A percentile compares a stretch with the other conserved stretches of the same genome.
These are phyloP conservation scores for Andricus quercusramuli DNA, from an alignment of 2,888 invertebrate species.

Conservation along the genomic window DNA sequence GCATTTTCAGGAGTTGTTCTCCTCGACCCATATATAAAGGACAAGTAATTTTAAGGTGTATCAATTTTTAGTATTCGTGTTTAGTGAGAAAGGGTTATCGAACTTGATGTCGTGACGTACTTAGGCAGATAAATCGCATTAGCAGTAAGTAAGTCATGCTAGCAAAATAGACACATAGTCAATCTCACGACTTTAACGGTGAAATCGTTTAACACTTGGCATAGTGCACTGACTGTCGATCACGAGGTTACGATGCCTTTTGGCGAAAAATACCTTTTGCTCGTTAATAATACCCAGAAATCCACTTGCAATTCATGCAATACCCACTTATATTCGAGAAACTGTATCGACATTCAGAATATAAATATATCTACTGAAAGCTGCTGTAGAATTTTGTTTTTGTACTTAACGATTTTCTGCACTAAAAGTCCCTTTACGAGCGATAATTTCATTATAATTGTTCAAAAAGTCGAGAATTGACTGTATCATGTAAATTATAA, in stretches of 20 bases:
- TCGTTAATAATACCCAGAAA: slow-evolving; percentile 17
- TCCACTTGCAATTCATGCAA: slow-evolving; percentile 6
- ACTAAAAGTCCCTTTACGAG: slow-evolving; percentile 14
- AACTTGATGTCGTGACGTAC: slow-evolving; percentile 36
- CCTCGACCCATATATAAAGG: no score
- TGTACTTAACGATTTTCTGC: not conserved
- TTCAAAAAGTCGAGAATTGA: slow-evolving; percentile 9
- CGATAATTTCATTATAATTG: slow-evolving; percentile 20
- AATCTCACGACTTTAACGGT: slow-evolving; percentile 42
- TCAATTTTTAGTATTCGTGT: not conserved
- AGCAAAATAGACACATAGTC: slow-evolving; percentile 40
- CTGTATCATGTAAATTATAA: slow-evolving; percentile 6
- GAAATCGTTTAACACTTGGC: slow-evolving; percentile 33
- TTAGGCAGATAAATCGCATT: slow-evolving; percentile 26
- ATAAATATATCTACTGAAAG: not conserved
- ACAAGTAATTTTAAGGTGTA: not conserved
- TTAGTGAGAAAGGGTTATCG: slow-evolving; percentile 9
- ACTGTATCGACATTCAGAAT: not conserved
- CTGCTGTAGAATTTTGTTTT: not conserved
- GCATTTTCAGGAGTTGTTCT: no score
- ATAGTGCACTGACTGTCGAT: slow-evolving; percentile 32
- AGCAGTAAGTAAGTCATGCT: slow-evolving; percentile 41
- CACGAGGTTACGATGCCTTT: slow-evolving; percentile 18
- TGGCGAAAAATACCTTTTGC: slow-evolving; percentile 4
- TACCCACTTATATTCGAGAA: not conserved